phyloP scores from a whole-genome alignment of 2,888 invertebrate genomes.

The Deilephila elpenor region DNA sequence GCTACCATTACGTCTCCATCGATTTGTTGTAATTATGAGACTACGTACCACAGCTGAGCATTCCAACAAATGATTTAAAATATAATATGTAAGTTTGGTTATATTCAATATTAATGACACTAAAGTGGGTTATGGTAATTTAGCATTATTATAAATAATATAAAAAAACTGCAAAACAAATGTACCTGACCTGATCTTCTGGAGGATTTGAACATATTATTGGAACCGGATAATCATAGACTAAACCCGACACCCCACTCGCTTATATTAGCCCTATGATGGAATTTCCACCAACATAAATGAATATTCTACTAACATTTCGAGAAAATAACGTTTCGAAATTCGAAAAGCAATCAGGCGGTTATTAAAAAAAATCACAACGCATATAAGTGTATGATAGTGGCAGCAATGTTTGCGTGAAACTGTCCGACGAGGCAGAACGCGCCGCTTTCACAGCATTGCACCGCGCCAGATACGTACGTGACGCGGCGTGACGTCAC shows the following conservation, averaged over 20 bases:
- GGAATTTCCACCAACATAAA: too few relatives aligned
- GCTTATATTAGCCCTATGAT: too few relatives aligned
- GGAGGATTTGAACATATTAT: too few relatives aligned
- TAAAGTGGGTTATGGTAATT: too few relatives aligned
- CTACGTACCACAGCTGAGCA: not conserved
- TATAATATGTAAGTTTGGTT: too few relatives aligned
- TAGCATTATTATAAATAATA: too few relatives aligned
- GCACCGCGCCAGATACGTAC: slow-evolving; percentile 27
- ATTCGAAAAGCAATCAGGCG: slow-evolving; percentile 17
- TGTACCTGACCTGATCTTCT: too few relatives aligned
- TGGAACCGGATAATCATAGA: too few relatives aligned
- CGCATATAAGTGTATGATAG: slow-evolving; percentile 29
- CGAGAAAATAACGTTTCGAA: not conserved
- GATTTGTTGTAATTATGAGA: not conserved
- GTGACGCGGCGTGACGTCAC: slow-evolving; percentile 56
- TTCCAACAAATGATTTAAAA: not conserved
- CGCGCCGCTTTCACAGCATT: slow-evolving; percentile 70
- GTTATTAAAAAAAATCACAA: slow-evolving; percentile 21
- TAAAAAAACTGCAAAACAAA: too few relatives aligned
- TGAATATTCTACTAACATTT: too few relatives aligned
- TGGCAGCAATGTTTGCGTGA: slow-evolving; percentile 35
- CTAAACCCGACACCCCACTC: too few relatives aligned
- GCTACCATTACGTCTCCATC: not conserved
- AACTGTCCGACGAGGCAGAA: slow-evolving; percentile 71
- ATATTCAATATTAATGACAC: too few relatives aligned